A percentile compares a stretch with the other conserved stretches of the same genome.
phyloP scores from a whole-genome alignment of 1,140 invertebrate species.

The Micrasema longulum region DNA sequence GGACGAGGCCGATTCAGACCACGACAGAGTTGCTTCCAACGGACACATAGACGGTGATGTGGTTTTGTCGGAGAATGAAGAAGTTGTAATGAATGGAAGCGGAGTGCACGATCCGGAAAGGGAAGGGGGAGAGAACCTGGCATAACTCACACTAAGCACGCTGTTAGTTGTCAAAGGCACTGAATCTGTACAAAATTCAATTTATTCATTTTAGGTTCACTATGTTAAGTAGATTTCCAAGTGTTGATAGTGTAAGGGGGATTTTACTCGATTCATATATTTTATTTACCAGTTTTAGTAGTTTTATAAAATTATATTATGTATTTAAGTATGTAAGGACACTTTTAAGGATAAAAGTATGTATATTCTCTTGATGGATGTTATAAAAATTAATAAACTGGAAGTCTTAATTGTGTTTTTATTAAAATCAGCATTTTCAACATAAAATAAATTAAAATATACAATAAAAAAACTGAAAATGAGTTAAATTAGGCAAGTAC shows the following conservation, averaged over 20 bases:
- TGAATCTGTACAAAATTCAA: slow-evolving; percentile 44
- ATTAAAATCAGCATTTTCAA: not conserved
- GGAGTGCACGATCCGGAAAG: slow-evolving; percentile 29
- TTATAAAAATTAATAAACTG: slow-evolving; percentile 33
- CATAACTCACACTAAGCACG: slow-evolving; percentile 16
- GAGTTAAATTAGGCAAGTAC: too few species aligned
- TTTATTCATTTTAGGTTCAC: slow-evolving; percentile 26
- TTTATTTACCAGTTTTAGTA: slow-evolving; percentile 39
- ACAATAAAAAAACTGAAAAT: too few species aligned
- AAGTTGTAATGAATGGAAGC: slow-evolving; percentile 56
- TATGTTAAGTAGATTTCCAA: slow-evolving; percentile 18
- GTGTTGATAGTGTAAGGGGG: not conserved
- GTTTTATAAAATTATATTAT: slow-evolving; percentile 22
- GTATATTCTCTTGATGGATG: slow-evolving; percentile 29
- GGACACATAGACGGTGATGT: slow-evolving; percentile 50
- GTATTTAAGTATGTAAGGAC: slow-evolving; percentile 25
- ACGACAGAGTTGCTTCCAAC: slow-evolving; percentile 52
- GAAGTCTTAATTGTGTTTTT: not conserved
- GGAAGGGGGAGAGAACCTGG: not conserved
- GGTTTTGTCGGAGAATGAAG: too few species aligned
- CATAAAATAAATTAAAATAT: too few species aligned
- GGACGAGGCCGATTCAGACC: slow-evolving; percentile 16
- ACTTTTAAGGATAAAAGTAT: slow-evolving; percentile 29
- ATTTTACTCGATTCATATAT: slow-evolving; percentile 36
- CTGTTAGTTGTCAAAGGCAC: slow-evolving; percentile 35